These are phyloP conservation scores for Hipparchia sbordonii DNA, from an alignment of 2,888 invertebrate genomes.

Conservation along the genomic window DNA sequence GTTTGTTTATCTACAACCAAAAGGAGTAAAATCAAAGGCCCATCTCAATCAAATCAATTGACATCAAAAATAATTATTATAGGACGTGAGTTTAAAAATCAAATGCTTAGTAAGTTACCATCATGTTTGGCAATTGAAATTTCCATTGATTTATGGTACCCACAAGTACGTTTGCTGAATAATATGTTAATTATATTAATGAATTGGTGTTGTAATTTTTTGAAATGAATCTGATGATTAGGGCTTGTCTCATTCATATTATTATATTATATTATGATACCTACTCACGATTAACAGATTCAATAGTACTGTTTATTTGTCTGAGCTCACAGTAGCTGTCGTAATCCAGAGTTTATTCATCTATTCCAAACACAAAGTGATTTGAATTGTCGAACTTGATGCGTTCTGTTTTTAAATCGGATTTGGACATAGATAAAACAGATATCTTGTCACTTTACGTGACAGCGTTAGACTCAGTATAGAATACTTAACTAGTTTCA, in stretches of 20 bases:
- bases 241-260: no score
- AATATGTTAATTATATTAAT: no score
- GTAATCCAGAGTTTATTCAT: conserved; percentile 11
- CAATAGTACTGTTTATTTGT: neutral
- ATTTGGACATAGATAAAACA: conserved; percentile 26
- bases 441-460: conserved; percentile 21
- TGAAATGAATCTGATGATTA: no score
- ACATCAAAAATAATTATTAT: no score
- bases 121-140: no score
- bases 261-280: no score
- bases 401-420: conserved; percentile 30
- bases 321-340: conserved; percentile 10
- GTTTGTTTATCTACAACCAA: no score
- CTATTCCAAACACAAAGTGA: conserved; percentile 31
- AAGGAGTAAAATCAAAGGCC: neutral
- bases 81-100: no score
- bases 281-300: neutral
- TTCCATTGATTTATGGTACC: no score
- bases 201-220: no score
- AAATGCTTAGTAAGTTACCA: neutral
- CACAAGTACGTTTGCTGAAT: no score
- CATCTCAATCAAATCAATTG: neutral
- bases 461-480: conserved; percentile 15
- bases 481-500: neutral
- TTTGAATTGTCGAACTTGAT: conserved; percentile 29